Evolutionary conservation across 2,113 vertebrate genomes (phyloP), one percentile per base, ranked within the genome.

Genomic region (Peromyscus polionotus): DNA sequence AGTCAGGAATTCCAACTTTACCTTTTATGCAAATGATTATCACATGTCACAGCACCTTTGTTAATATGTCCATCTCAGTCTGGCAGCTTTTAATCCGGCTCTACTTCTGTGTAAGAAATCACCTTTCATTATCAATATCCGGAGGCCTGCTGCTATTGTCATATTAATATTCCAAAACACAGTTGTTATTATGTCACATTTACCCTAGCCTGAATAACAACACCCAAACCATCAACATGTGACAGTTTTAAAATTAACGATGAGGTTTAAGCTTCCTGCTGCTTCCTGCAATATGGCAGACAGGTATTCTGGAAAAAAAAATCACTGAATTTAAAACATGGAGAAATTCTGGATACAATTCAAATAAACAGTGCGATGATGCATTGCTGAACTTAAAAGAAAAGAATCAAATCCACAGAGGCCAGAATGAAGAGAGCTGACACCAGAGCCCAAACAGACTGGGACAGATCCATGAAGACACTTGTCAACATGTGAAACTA

Each of bases 231-330:
- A 79, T 92, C 88, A 96, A 93, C 91, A 95, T 93, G 92, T 87
- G 95, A 96, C 61, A 83, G 83, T 83, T 96, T 96, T 86, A 93
- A 98, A 96, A 97, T 97, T 88, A 95, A 96, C 75, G 68, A 68
- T 63, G 77, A 92, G 79, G 88, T 90, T 92, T 90, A 92, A 92
- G 88, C 59, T 96, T 95, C 63, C 93, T 96, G 90, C 76, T 95
- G 92, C 70, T 95, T 95, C 75, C 68, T 95, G 84, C 85, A 97
- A 95, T 97, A 93, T 95, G 95, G 90, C 48, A 97, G 84, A 90
- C 83, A 97, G 42, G 90, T 95, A 97, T 85, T 90, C 80, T 76
- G 79, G 36, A 90, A 90, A 89, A 92, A 65, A 77, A 77, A 57
- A 80, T 54, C 16, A 57, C 24, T 87, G 70, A 93, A 86, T 94